Base-by-base conservation (phyloP, 2,797 vertebrate genomes). In the Acipenser transmontanus region DNA sequence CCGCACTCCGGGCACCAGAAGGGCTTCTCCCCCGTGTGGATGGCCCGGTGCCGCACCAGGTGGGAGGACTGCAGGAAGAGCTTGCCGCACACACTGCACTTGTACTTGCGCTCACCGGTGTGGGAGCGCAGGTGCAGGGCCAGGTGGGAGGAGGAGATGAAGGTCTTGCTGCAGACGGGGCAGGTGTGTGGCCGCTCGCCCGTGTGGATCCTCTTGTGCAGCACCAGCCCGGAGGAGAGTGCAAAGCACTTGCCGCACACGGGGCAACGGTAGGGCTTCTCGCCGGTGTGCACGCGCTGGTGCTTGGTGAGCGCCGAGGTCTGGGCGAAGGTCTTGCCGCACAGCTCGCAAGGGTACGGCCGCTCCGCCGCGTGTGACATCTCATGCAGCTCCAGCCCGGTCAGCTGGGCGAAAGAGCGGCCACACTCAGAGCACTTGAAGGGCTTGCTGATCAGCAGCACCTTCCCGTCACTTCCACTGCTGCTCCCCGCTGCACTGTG, bases 1-100 rank as follows among this genome's bases (percentile, higher is more conserved):
- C 87, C 87, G 0, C 90, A 91, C 0, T 89, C 86, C 0, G 84
- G 79, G 69, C 90, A 91, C 59, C 89, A 90, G 48, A 88, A 91
- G 0, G 90, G 89, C 61, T 85, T 74, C 71, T 91, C 84, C 0
- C 87, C 88, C 0, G 85, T 83, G 78, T 91, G 90, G 74, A 83
- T 84, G 14, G 79, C 75, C 77, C 83, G 84, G 78, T 91, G 90
- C 0, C 85, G 86, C 71, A 88, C 72, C 68, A 91, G 77, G 75
- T 91, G 89, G 11, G 88, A 79, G 0, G 85, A 74, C 84, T 89
- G 85, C n/a, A 84, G 74, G 74, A 91, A 91, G 68, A 78, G 81
- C 74, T 90, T 91, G 10, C 80, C 83, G 12, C 88, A 91, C 20
- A 76, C 76, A 61, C 67, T 78, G 14, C 90, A 91, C 65, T 72